A percentile compares a stretch with the other conserved stretches of the same genome.
These are phyloP conservation scores for Rhadinocentrus ornatus DNA, from an alignment of 2,797 vertebrate genomes.

Conservation along the genomic window DNA sequence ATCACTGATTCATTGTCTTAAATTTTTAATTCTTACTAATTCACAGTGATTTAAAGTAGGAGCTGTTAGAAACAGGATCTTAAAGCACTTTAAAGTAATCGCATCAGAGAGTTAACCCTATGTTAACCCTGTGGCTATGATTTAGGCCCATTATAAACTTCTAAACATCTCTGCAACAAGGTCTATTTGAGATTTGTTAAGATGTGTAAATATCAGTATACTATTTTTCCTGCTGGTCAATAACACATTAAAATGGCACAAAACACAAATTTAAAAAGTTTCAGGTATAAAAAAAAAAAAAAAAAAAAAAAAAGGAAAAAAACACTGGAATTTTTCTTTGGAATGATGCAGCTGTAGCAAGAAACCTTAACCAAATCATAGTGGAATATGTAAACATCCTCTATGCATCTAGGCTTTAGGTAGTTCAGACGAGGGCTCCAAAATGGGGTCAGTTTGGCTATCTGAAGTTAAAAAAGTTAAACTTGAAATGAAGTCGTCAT, in stretches of 20 bases:
- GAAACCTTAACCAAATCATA: neutral
- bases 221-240: no score
- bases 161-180: no score
- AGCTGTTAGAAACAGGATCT: no score
- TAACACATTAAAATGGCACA: neutral
- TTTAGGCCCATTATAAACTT: no score
- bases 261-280: neutral
- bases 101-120: neutral
- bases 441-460: no score
- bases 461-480: neutral
- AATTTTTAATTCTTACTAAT: neutral
- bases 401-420: neutral
- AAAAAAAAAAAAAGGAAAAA: neutral
- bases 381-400: neutral
- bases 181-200: no score
- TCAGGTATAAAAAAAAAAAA: neutral
- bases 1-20: neutral
- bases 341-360: neutral
- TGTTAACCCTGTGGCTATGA: no score
- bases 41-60: neutral
- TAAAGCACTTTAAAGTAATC: no score
- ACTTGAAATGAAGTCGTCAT: neutral
- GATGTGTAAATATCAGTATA: no score
- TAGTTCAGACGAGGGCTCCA: neutral
- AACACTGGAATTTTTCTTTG: neutral